Evolutionary conservation across 1,140 invertebrate species (phyloP).

Genomic region (Zaprionus lachaisei): DNA sequence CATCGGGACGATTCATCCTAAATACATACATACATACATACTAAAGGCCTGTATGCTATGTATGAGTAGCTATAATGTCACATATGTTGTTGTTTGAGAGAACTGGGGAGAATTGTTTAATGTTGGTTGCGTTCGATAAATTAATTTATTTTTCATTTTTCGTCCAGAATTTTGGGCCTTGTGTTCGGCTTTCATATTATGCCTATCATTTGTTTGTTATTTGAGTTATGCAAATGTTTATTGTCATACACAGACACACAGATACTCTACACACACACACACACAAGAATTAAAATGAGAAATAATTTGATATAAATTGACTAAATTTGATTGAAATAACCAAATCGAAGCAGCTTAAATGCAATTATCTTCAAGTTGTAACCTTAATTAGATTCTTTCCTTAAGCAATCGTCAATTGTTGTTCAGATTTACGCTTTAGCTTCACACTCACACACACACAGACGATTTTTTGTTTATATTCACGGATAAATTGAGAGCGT

Average conservation of each 20-base stretch:
- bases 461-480: constrained; percentile 39
- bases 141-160: constrained; percentile 35
- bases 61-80: constrained; percentile 43
- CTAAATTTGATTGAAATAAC: constrained; percentile 5
- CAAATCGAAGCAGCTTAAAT: constrained; percentile 34
- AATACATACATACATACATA: constrained; percentile 33
- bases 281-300: constrained; percentile 27
- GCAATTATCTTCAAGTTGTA: constrained; percentile 27
- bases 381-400: constrained; percentile 61
- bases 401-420: constrained; percentile 65
- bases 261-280: constrained; percentile 33
- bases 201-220: constrained; percentile 72
- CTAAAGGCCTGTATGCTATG: constrained; percentile 22
- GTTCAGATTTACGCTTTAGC: constrained; percentile 65
- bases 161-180: constrained; percentile 43
- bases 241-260: constrained; percentile 54
- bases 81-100: constrained; percentile 46
- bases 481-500: constrained; percentile 45
- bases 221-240: constrained; percentile 70
- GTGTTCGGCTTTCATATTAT: constrained; percentile 67
- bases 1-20: neutral
- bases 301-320: constrained; percentile 28
- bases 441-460: constrained; percentile 25
- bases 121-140: constrained; percentile 73
- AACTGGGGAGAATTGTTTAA: constrained; percentile 46